A percentile compares a stretch with the other conserved stretches of the same genome.
Conservation (phyloP, 2,797 vertebrate genomes). For the Knipowitschia caucasica region DNA sequence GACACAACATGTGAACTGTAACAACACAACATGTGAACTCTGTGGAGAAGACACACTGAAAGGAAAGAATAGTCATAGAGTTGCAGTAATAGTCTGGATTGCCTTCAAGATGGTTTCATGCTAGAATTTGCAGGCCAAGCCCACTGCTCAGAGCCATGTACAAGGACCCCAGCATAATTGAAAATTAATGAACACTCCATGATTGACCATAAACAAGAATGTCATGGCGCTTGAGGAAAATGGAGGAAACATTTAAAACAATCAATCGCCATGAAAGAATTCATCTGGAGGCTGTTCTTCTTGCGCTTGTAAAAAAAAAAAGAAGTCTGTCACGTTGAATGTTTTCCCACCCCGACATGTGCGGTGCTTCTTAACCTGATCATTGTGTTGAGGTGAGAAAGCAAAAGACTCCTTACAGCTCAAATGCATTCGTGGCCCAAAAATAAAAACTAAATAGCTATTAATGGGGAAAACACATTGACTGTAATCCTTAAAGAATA, state of each 20-base stretch:
- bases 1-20: no score
- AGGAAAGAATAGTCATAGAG: conserved; percentile 22
- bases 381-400: conserved; percentile 21
- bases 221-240: conserved; percentile 18
- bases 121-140: conserved; percentile 12
- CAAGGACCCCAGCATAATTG: conserved; percentile 18
- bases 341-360: conserved; percentile 7
- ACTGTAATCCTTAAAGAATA: no score
- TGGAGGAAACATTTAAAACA: conserved; percentile 18
- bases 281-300: conserved; percentile 8
- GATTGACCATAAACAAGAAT: conserved; percentile 36
- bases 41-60: neutral
- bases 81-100: no score
- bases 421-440: conserved; percentile 28
- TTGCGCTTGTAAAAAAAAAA: neutral
- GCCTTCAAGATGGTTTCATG: conserved; percentile 17
- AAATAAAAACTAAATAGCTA: conserved; percentile 55
- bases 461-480: conserved; percentile 55
- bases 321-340: neutral
- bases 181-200: conserved; percentile 31
- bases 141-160: conserved; percentile 24
- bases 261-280: conserved; percentile 23
- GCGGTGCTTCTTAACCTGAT: conserved; percentile 30
- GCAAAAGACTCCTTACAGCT: conserved; percentile 17
- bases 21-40: neutral